Base-by-base conservation (phyloP, 92 coral and sea anemone genomes). In the Parazoanthus swiftii region DNA sequence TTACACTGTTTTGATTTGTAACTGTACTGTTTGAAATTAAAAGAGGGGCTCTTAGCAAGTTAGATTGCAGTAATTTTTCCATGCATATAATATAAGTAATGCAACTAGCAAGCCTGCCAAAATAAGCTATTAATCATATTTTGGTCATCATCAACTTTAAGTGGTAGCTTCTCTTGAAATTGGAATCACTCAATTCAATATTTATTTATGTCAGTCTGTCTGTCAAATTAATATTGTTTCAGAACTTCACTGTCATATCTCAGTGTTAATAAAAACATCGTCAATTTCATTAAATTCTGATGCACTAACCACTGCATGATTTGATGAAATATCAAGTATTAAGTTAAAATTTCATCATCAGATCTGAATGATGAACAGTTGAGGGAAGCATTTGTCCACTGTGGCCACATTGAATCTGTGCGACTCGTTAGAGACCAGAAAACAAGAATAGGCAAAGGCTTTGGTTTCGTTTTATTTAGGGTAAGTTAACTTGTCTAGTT, bases 381-480 rank as follows among this genome's bases (percentile, higher is more conserved):
- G 16, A 81, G 99, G 39, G 92, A 97, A 83, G 81, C 88, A 9
- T 97, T 97, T 83, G 58, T 68, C 25, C 85, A 80, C 63, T 97
- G 98, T 91, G 99, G 99, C 35, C 93, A 90, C 15, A 86, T 97
- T 74, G 93, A 91, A 74, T 92, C 94, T 50, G 98, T 95, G 26
- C 93, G 99, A 65, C 81, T 97, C 37, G 89, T 97, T 2, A 92
- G 99, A 90, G 99, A 97, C 88, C 90, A 91, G 54, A 91, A 87
- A 75, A 97, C 99, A 25, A 93, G 98, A 39, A 81, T 93, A 78
- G 99, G 99, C 11, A 97, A 97, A 89, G 99, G 99, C 38, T 97
- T 97, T 95, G 99, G 99, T 56, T 96, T 93, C 90, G 90, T 96
- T 21, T 82, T 92, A 25, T 97, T 95, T 50, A 91, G 89, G 96